Percentiles rank a stretch among this genome's conserved stretches.
Conservation (phyloP, 2,113 vertebrate species). For the Athene noctua region DNA sequence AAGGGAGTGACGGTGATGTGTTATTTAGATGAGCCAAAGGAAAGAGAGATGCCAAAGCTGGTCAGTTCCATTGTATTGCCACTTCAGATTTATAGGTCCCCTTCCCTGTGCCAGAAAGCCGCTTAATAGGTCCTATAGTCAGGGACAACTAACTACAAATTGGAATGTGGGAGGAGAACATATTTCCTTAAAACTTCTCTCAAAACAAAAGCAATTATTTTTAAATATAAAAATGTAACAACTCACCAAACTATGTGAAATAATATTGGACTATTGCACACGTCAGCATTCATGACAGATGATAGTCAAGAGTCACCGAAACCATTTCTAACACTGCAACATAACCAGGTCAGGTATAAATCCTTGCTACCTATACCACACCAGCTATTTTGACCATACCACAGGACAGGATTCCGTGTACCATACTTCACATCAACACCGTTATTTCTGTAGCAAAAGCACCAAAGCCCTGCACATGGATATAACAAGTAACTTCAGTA, state of each 20-base stretch:
- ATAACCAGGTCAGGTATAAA: not conserved
- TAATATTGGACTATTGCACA: not conserved
- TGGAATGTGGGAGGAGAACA: not conserved
- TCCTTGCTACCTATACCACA: not conserved
- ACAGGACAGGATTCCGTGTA: not conserved
- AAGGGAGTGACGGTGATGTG: not conserved
- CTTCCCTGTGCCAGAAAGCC: not conserved
- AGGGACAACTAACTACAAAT: not conserved
- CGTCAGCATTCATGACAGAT: not conserved
- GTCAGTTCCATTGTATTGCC: not conserved
- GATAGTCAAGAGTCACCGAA: not conserved
- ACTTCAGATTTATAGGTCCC: not conserved
- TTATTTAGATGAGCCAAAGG: not conserved
- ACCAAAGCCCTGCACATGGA: accelerated
- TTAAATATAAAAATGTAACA: not conserved
- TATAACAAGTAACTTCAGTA: not conserved
- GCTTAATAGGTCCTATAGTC: accelerated
- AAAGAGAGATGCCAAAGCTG: not conserved
- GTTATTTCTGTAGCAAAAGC: not conserved
- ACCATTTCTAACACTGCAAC: not conserved
- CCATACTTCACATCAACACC: not conserved
- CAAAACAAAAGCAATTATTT: not conserved
- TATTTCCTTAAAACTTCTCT: not conserved
- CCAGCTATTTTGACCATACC: not conserved
- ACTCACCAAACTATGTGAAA: not conserved